Conservation (phyloP, 2,113 vertebrate genomes). For the Microtus oregoni region DNA sequence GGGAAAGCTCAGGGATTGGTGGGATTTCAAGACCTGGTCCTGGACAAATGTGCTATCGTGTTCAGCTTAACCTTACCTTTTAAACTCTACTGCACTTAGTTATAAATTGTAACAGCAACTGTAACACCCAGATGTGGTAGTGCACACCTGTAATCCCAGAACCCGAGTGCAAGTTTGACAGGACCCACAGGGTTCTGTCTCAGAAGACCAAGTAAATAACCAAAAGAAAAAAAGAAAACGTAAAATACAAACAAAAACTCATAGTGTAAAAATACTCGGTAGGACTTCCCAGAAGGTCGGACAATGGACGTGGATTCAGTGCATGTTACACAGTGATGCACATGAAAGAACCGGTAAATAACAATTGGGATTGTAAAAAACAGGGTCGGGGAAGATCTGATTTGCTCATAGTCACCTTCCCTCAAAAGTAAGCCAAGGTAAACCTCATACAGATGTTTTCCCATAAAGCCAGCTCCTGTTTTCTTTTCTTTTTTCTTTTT, state of each 20-base stretch:
- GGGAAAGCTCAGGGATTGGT: background rate
- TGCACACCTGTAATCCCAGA: background rate
- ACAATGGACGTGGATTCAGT: background rate
- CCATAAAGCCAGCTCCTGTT: background rate
- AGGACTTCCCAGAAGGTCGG: background rate
- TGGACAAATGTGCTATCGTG: background rate
- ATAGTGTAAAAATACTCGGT: no score
- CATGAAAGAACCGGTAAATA: background rate
- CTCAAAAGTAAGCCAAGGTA: background rate
- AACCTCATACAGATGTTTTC: background rate
- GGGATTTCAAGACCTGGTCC: background rate
- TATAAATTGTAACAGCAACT: background rate
- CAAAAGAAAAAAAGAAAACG: background rate
- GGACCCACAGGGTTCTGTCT: background rate
- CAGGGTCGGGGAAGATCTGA: background rate
- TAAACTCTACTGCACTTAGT: background rate
- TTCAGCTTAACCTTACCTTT: background rate
- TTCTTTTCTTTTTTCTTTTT: background rate
- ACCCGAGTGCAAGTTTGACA: background rate
- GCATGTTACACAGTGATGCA: background rate
- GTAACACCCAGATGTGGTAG: background rate
- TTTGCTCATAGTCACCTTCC: background rate
- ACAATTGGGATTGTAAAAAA: background rate
- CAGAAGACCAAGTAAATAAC: background rate
- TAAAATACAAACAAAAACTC: background rate